Conservation (phyloP, 2,888 invertebrate genomes). For the Kryphioiulus occultus region DNA sequence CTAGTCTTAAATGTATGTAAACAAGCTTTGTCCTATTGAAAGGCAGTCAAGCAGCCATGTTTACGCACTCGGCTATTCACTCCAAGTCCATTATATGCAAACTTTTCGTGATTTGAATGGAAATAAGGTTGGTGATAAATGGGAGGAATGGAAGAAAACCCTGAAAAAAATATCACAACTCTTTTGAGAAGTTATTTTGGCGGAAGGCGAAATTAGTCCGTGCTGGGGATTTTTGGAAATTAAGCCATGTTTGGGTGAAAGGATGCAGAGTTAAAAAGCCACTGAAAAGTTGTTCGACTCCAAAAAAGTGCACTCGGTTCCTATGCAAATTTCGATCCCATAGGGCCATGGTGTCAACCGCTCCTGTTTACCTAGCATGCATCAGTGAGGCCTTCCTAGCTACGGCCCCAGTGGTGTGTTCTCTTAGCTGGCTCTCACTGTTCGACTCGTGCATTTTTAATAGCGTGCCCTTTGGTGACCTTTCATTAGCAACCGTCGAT, state of each 20-base stretch:
- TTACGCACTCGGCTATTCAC: neutral
- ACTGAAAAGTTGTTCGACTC: neutral
- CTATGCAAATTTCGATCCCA: conserved; percentile 32
- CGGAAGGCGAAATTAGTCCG: neutral
- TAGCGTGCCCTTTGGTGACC: conserved; percentile 31
- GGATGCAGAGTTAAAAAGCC: neutral
- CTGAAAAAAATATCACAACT: neutral
- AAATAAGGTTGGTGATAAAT: neutral
- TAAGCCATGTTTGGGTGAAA: neutral
- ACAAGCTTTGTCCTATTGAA: conserved; percentile 23
- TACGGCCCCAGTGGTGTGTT: conserved; percentile 1
- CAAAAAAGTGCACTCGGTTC: neutral
- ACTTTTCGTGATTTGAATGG: neutral
- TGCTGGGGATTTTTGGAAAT: neutral
- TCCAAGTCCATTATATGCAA: neutral
- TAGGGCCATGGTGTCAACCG: neutral
- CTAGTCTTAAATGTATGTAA: conserved; percentile 32
- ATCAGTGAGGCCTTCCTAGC: conserved; percentile 32
- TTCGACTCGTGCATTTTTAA: conserved; percentile 21
- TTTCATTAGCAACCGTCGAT: conserved; percentile 39
- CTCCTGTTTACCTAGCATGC: conserved; percentile 23
- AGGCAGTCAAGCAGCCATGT: conserved; percentile 25
- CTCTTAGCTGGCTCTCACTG: neutral
- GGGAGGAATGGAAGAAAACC: neutral
- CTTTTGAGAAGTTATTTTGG: neutral